phyloP scores from a whole-genome alignment of 2,113 vertebrate species.

The Corythornis cristatus region DNA sequence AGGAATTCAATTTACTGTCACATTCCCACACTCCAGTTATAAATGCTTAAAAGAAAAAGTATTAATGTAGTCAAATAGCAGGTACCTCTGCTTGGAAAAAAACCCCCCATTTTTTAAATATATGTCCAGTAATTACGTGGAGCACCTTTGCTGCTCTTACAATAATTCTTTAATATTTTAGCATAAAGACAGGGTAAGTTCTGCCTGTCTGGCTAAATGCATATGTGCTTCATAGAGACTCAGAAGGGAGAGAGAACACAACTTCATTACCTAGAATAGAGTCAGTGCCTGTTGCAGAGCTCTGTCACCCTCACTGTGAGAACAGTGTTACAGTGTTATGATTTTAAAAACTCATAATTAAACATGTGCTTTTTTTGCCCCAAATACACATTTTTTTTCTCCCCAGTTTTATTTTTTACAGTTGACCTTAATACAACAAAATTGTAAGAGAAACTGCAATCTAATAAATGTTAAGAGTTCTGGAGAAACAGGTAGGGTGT shows the following conservation, averaged over 20 bases:
- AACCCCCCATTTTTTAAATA: not conserved
- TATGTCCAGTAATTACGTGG: not conserved
- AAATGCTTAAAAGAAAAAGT: not conserved
- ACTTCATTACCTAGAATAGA: not conserved
- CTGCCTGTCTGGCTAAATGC: not conserved
- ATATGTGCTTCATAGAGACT: accelerated
- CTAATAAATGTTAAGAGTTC: not conserved
- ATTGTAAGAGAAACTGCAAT: not conserved
- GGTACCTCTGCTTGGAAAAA: not conserved
- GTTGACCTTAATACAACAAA: not conserved
- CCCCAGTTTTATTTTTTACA: not conserved
- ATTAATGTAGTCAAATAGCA: not conserved
- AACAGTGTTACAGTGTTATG: not conserved
- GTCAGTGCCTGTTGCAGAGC: no score
- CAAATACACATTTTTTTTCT: not conserved
- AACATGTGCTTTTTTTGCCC: accelerated
- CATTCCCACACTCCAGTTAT: not conserved
- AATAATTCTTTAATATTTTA: not conserved
- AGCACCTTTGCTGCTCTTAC: not conserved
- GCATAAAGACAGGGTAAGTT: not conserved
- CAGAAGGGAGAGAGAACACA: not conserved
- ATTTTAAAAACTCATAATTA: not conserved
- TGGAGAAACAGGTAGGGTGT: not conserved
- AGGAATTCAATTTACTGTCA: not conserved
- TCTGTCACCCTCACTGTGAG: no score